phyloP scores from a whole-genome alignment of 2,797 vertebrate species.

The Podarcis siculus region DNA sequence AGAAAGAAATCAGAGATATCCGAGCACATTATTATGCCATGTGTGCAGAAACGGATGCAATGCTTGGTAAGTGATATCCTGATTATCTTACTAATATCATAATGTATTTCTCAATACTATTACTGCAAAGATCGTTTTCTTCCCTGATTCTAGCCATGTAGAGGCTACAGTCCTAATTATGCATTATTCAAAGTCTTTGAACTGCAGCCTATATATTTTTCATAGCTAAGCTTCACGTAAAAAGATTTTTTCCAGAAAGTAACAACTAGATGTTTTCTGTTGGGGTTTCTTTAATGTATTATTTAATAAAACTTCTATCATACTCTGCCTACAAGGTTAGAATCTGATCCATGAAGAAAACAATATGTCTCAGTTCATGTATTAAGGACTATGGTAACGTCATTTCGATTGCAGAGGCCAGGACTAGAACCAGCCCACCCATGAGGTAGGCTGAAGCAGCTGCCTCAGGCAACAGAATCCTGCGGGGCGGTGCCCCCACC shows the following conservation, averaged over 20 bases:
- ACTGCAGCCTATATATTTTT: neutral
- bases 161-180: neutral
- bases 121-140: neutral
- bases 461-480: no score
- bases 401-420: neutral
- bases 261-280: constrained; percentile 7
- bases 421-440: neutral
- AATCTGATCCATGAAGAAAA: neutral
- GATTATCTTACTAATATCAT: neutral
- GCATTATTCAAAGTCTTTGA: neutral
- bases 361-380: neutral
- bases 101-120: constrained; percentile 29
- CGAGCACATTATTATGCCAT: constrained; percentile 95
- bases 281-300: constrained; percentile 20
- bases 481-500: no score
- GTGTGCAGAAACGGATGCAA: constrained; percentile 94
- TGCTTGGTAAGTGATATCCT: constrained; percentile 86
- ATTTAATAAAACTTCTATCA: constrained; percentile 6
- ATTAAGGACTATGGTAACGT: neutral
- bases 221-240: neutral
- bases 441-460: no score
- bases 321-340: neutral
- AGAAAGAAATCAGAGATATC: constrained; percentile 87
- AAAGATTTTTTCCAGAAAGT: neutral
- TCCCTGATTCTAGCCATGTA: neutral